phyloP scores from a whole-genome alignment of 2,113 vertebrate species.

The Typhlomys cinereus region DNA sequence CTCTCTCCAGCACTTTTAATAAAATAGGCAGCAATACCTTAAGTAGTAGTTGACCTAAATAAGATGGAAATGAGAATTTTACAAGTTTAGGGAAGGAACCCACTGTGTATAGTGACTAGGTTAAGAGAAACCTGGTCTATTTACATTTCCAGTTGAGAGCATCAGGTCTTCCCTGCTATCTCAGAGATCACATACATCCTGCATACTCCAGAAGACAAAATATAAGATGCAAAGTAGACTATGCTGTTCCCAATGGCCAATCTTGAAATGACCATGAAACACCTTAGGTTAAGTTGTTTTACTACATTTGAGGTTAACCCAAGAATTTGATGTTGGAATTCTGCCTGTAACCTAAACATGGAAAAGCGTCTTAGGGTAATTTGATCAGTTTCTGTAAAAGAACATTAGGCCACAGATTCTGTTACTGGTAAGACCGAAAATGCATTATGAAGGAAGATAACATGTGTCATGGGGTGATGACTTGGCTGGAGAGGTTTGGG shows the following conservation, averaged over 20 bases:
- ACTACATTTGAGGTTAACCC: slow-evolving; percentile 35
- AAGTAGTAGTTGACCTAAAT: slow-evolving; percentile 23
- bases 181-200: neutral
- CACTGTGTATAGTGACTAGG: neutral
- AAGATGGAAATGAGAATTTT: slow-evolving; percentile 1
- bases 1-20: neutral
- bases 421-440: slow-evolving; percentile 60
- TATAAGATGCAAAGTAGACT: neutral
- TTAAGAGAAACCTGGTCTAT: neutral
- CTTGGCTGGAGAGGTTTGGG: neutral
- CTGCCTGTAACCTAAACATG: slow-evolving; percentile 56
- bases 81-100: slow-evolving; percentile 4
- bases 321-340: slow-evolving; percentile 61
- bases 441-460: slow-evolving; percentile 52
- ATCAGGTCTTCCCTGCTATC: neutral
- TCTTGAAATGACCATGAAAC: slow-evolving; percentile 12
- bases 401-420: slow-evolving; percentile 55
- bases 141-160: neutral
- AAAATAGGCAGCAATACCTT: slow-evolving; percentile 13
- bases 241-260: neutral
- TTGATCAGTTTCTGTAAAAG: slow-evolving; percentile 53
- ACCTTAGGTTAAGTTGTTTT: slow-evolving; percentile 15
- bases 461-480: slow-evolving; percentile 21
- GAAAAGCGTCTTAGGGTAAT: slow-evolving; percentile 52
- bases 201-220: neutral